Evolutionary conservation across 1,140 invertebrate genomes (phyloP), one percentile per base, ranked within the genome.

Genomic region (Bombus pyrosoma): DNA sequence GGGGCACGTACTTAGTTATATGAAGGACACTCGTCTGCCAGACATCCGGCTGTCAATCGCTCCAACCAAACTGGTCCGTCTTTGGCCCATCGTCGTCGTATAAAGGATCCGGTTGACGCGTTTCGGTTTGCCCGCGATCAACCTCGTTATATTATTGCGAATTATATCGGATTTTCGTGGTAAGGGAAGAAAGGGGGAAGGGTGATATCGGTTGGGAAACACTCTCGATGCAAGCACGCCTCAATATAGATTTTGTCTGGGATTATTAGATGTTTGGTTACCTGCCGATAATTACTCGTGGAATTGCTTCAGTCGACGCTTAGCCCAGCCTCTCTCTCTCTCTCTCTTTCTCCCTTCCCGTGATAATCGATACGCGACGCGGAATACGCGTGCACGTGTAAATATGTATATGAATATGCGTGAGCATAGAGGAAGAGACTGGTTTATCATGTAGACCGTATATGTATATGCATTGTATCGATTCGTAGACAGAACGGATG

Each of bases 231-330:
- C 28, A 32, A 75, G 57, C 68, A 39, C 34, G 59, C 71, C 18
- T 78, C 83, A 74, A 85, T 90, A 87, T 87, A 89, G 85, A 89
- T 89, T 86, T 90, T 87, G 82, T 89, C 89, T 86, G 85, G 74
- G 81, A 90, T 89, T 91, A 91, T 84, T 86, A 91, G 90, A 91
- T 90, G 90, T 91, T 91, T 86, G 83, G 85, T 89, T 91, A 89
- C 87, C 89, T 89, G 82, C 84, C 77, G 81, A 92, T 92, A 92
- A 91, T 92, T 92, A 92, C 83, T 87, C 82, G 86, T 59, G 73
- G 85, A 87, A 92, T 92, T 91, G 88, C 84, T 72, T 62, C 69
- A 83, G 68, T 89, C 87, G 80, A 72, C 73, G 86, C 28, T 71
- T 41, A 74, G 62, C 57, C 77, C 66, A 39, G 57, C 10, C 18